A percentile compares a stretch with the other conserved stretches of the same genome.
phyloP scores from a whole-genome alignment of 2,113 vertebrate genomes.

The Ictalurus furcatus region DNA sequence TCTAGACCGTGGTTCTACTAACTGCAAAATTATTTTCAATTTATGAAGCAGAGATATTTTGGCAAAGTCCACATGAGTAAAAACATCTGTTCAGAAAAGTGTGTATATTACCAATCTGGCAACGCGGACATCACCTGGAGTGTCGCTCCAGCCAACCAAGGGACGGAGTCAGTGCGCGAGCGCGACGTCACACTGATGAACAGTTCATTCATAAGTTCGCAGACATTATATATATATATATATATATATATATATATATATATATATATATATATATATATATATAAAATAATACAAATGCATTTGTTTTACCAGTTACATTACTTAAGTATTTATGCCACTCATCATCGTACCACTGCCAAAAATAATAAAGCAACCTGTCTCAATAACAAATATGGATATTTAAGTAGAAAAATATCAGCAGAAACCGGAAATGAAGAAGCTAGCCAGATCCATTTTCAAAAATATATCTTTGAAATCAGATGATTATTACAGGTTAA shows the following conservation, averaged over 20 bases:
- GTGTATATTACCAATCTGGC: not conserved
- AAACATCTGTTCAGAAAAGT: not conserved
- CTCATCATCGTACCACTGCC: no score
- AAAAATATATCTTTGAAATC: not conserved
- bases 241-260: no score
- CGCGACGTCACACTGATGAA: no score
- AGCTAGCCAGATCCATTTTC: not conserved
- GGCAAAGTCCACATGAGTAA: not conserved
- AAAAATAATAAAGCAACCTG: no score
- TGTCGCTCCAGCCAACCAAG: not conserved
- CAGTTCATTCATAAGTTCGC: not conserved
- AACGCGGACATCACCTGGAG: not conserved
- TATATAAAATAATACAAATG: no score
- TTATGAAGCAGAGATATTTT: no score
- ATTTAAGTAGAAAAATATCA: no score
- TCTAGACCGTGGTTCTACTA: fast-evolving
- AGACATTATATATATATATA: no score
- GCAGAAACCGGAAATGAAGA: not conserved
- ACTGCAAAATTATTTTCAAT: not conserved
- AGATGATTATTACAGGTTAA: not conserved
- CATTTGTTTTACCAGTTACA: no score
- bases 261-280: no score
- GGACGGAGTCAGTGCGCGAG: not conserved
- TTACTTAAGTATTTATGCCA: no score
- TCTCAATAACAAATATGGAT: no score